Evolutionary conservation across 2,888 invertebrate genomes (phyloP), one percentile per base, ranked within the genome.

Genomic region (Limenitis camilla): DNA sequence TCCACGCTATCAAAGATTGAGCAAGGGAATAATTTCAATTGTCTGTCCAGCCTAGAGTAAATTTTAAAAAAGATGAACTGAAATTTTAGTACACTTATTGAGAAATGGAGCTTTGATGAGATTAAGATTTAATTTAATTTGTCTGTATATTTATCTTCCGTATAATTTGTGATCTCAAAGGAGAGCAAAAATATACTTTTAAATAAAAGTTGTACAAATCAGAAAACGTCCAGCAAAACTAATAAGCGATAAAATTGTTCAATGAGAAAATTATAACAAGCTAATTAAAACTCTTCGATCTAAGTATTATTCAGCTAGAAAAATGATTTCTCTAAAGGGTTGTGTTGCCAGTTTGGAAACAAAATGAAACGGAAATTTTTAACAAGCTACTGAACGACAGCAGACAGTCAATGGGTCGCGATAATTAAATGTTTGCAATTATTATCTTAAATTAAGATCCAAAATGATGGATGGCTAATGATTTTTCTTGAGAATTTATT

Each of bases 321-420:
- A 74, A 66, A 66, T 64, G 65, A 65, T 61, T 63, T 61, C 57
- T 60, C 53, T 59, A 76, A 83, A 80, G 82, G 79, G 78, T 81
- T 83, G 68, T 57, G 55, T 62, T 58, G 58, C 52, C 64, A 80
- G 62, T 78, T 78, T 73, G 60, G 61, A 60, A 67, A 71, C 74
- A 81, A 84, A 84, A 83, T 84, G 79, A 79, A 84, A 82, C 75
- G 85, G 84, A 87, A 85, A 73, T 74, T 81, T 87, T 84, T 87
- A 87, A 87, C 83, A 82, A 86, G 85, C 67, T 65, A 56, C 61
- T 58, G 58, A 61, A 57, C 64, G 60, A 65, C 35, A 49, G 41
- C 36, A 63, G 61, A 57, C 58, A 74, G 60, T 68, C 77, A 78
- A 75, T 78, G 78, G 70, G 49, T 75, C 65, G 71, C 60, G 65